Percentiles rank a stretch among this genome's conserved stretches.
phyloP scores from a whole-genome alignment of 1,140 invertebrate species.

The Drosophila bipectinata region DNA sequence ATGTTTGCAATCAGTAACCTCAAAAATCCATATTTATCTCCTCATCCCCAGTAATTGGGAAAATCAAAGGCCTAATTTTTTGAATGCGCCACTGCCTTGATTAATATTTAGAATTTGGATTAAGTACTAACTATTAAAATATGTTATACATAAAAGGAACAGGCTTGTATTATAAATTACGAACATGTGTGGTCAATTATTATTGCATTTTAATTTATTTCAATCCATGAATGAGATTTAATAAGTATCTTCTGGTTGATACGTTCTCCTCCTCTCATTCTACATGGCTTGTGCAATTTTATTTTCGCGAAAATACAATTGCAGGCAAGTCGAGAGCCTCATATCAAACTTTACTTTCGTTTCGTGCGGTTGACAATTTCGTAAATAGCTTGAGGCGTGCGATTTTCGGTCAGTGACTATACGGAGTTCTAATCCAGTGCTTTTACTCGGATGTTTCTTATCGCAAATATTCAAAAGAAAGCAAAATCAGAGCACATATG shows the following conservation, averaged over 20 bases:
- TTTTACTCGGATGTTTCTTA: conserved; percentile 33
- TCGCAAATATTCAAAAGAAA: conserved; percentile 11
- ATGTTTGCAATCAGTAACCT: conserved; percentile 45
- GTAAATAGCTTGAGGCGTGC: conserved; percentile 12
- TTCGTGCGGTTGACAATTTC: conserved; percentile 52
- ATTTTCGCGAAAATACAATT: conserved; percentile 23
- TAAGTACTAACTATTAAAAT: not conserved
- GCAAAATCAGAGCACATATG: too few species aligned
- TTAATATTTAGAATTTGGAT: not conserved
- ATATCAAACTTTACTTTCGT: conserved; percentile 60
- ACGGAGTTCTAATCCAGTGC: conserved; percentile 10
- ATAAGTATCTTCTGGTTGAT: conserved; percentile 7
- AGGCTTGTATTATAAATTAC: not conserved
- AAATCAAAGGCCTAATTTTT: conserved; percentile 20
- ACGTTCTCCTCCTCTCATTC: not conserved
- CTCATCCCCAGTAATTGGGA: conserved; percentile 15
- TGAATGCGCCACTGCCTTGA: not conserved
- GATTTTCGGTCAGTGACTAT: conserved; percentile 31
- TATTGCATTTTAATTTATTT: not conserved
- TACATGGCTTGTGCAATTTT: conserved; percentile 34
- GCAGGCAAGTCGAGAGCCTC: conserved; percentile 26
- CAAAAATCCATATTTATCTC: conserved; percentile 69
- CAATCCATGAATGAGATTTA: not conserved
- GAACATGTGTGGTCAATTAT: not conserved
- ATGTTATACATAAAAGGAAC: not conserved